Conservation (phyloP, 2,797 vertebrate species). For the Peromyscus melanophrys region DNA sequence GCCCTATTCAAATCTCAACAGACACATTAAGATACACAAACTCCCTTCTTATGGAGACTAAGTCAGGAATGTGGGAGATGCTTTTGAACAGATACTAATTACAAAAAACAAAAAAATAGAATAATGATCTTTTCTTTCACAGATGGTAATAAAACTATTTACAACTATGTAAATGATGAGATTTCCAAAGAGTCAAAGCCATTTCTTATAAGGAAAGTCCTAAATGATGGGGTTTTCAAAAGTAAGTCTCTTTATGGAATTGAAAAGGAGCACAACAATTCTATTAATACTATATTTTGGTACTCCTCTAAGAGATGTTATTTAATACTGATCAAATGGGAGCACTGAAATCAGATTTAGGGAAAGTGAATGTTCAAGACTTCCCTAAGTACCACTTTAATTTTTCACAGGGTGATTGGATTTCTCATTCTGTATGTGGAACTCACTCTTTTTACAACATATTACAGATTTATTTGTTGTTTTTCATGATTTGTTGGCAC, state of each 20-base stretch:
- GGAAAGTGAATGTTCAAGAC: neutral
- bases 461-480: conserved; percentile 67
- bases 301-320: neutral
- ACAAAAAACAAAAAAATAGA: neutral
- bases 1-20: neutral
- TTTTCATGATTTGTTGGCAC: conserved; percentile 54
- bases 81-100: neutral
- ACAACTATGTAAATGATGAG: neutral
- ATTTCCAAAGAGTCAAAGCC: neutral
- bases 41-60: neutral
- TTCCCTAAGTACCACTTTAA: neutral
- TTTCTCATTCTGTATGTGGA: conserved; percentile 17
- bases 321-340: conserved; percentile 33
- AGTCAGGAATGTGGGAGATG: neutral
- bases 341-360: conserved; percentile 31
- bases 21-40: neutral
- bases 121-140: conserved; percentile 3
- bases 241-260: conserved; percentile 8
- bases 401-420: conserved; percentile 39
- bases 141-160: neutral
- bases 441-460: conserved; percentile 50
- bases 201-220: neutral
- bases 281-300: neutral
- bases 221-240: neutral
- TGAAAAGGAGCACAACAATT: neutral